Evolutionary conservation across 2,113 vertebrate genomes (phyloP).

Genomic region (Brachyhypopomus gauderio): DNA sequence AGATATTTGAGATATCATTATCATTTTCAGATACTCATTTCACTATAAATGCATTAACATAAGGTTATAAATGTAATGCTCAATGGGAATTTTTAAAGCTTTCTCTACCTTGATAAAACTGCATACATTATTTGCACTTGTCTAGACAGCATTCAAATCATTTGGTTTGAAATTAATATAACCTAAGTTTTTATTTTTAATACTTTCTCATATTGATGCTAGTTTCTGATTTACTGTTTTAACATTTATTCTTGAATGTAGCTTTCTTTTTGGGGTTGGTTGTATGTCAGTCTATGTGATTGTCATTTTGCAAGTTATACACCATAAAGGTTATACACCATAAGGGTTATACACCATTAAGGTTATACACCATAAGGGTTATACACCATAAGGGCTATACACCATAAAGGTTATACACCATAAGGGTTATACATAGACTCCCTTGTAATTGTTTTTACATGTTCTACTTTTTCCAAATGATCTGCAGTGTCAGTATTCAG

Average conservation of each 20-base stretch:
- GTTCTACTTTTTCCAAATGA: not conserved
- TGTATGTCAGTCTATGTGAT: not conserved
- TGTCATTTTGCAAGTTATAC: not conserved
- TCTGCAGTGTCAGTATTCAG: not conserved
- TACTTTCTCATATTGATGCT: no score
- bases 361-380: not conserved
- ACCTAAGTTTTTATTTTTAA: no score
- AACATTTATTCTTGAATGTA: not conserved
- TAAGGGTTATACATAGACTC: not conserved
- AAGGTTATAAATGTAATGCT: not conserved
- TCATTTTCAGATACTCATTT: no score
- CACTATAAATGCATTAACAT: not conserved
- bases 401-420: not conserved
- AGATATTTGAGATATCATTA: not conserved
- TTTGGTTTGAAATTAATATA: not conserved
- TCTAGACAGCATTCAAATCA: not conserved
- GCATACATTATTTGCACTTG: not conserved
- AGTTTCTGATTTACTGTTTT: not conserved
- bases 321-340: not conserved
- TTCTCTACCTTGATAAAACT: not conserved
- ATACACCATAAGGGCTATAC: no score
- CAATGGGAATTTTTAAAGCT: not conserved
- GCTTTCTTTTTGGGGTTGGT: not conserved
- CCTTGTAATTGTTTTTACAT: no score
- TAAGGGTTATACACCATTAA: not conserved